Percentiles rank a stretch among this genome's conserved stretches.
phyloP scores from a whole-genome alignment of 2,113 vertebrate genomes.

The Boulengeromyrus knoepffleri region DNA sequence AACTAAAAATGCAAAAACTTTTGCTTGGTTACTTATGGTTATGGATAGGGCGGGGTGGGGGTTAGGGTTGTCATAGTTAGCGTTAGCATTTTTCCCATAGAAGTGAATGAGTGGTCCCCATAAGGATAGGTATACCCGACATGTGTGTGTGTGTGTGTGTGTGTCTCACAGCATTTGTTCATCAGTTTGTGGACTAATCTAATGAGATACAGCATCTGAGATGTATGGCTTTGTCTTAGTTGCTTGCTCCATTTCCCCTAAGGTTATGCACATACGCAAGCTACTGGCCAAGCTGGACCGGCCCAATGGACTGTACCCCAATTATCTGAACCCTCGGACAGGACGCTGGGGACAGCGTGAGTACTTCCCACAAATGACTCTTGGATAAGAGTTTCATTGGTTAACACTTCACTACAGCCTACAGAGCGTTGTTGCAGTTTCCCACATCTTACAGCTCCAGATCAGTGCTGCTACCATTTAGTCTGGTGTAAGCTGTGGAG shows the following conservation, averaged over 20 bases:
- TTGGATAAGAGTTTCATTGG: neutral
- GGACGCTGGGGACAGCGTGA: slow-evolving; percentile 98
- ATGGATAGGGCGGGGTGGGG: too few relatives aligned
- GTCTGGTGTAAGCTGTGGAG: neutral
- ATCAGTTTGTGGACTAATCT: neutral
- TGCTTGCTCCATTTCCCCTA: slow-evolving; percentile 19
- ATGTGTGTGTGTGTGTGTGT: neutral
- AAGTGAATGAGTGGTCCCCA: too few relatives aligned
- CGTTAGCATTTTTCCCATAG: too few relatives aligned
- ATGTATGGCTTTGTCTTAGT: neutral
- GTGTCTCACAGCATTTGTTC: neutral
- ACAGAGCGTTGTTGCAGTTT: neutral
- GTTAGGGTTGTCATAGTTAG: too few relatives aligned
- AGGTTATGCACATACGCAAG: slow-evolving; percentile 98
- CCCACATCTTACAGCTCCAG: neutral
- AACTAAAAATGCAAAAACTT: too few relatives aligned
- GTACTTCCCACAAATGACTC: slow-evolving; percentile 43
- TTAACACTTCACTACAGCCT: neutral
- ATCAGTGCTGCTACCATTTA: neutral
- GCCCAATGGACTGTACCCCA: slow-evolving; percentile 95
- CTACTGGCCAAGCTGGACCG: slow-evolving; percentile 96
- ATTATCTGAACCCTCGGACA: slow-evolving; percentile 95
- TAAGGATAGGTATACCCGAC: too few relatives aligned
- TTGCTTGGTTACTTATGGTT: too few relatives aligned
- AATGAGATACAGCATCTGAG: neutral